These are phyloP conservation scores for Dermolepida albohirtum DNA, from an alignment of 2,888 invertebrate genomes.

Conservation along the genomic window DNA sequence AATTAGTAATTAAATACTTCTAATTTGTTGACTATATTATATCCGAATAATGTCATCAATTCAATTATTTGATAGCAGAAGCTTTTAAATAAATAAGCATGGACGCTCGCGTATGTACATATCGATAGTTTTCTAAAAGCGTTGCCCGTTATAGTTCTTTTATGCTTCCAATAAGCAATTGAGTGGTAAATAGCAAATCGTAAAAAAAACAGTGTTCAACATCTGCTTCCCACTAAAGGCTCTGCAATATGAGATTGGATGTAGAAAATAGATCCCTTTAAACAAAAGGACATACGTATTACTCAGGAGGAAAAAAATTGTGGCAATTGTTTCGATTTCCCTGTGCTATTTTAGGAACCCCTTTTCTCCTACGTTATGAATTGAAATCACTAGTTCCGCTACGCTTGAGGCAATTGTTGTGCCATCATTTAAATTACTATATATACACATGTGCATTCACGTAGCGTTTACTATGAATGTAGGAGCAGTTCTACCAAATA, in stretches of 20 bases:
- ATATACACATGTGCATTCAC: too few relatives aligned
- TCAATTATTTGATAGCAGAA: too few relatives aligned
- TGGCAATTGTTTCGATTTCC: slow-evolving; percentile 7
- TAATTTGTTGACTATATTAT: too few relatives aligned
- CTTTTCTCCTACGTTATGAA: not conserved
- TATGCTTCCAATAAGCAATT: not conserved
- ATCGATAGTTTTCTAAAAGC: too few relatives aligned
- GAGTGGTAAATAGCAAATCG: slow-evolving; percentile 6
- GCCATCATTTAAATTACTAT: too few relatives aligned
- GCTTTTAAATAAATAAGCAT: too few relatives aligned
- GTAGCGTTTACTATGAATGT: too few relatives aligned
- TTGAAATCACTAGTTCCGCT: slow-evolving; percentile 4
- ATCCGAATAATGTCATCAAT: not conserved
- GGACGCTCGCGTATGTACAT: too few relatives aligned
- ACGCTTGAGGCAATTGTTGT: too few relatives aligned
- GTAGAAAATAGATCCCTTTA: slow-evolving; percentile 11
- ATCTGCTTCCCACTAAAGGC: not conserved
- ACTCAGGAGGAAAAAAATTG: slow-evolving; percentile 5
- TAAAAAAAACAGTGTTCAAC: not conserved
- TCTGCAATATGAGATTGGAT: not conserved
- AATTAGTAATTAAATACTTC: too few relatives aligned
- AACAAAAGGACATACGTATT: slow-evolving; percentile 11
- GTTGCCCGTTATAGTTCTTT: not conserved
- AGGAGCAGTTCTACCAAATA: not conserved
- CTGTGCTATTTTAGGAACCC: not conserved